phyloP scores from a whole-genome alignment of 1,140 invertebrate genomes.

The Himalopsyche phryganea region DNA sequence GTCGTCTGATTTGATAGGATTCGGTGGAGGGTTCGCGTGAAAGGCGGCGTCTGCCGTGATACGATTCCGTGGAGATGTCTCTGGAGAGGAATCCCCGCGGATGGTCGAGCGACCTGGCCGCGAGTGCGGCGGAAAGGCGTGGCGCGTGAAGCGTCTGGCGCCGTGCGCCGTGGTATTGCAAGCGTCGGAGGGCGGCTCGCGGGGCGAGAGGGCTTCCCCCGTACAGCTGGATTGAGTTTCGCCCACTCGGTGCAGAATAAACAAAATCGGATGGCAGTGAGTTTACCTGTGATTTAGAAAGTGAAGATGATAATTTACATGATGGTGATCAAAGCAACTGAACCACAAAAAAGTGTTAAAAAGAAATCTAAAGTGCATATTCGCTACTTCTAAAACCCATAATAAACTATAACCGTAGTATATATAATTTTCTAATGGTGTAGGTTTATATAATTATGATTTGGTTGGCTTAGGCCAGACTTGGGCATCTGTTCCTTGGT shows the following conservation, averaged over 20 bases:
- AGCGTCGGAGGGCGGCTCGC: slow-evolving; percentile 19
- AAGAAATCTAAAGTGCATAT: too few relatives aligned
- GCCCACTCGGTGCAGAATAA: slow-evolving; percentile 59
- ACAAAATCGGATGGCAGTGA: slow-evolving; percentile 67
- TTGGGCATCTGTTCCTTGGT: too few relatives aligned
- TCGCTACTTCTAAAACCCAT: too few relatives aligned
- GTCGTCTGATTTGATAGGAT: slow-evolving; percentile 28
- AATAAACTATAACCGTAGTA: too few relatives aligned
- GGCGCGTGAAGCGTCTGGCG: slow-evolving; percentile 37
- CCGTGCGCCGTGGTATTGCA: slow-evolving; percentile 36
- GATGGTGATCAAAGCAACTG: too few relatives aligned
- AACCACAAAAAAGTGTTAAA: too few relatives aligned
- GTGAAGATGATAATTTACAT: too few relatives aligned
- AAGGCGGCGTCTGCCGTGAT: slow-evolving; percentile 19
- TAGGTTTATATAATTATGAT: too few relatives aligned
- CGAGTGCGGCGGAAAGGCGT: slow-evolving; percentile 20
- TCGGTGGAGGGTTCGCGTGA: slow-evolving; percentile 29
- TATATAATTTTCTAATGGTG: too few relatives aligned
- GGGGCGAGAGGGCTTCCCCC: slow-evolving; percentile 24
- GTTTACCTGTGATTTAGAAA: slow-evolving; percentile 54
- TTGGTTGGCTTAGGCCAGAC: too few relatives aligned
- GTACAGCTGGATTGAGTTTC: slow-evolving; percentile 31
- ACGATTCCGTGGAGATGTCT: slow-evolving; percentile 28
- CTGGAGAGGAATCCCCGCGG: slow-evolving; percentile 27
- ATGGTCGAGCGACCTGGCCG: slow-evolving; percentile 25